These are phyloP conservation scores for Eudyptes chrysolophus DNA, from an alignment of 2,113 vertebrate genomes.

Conservation along the genomic window DNA sequence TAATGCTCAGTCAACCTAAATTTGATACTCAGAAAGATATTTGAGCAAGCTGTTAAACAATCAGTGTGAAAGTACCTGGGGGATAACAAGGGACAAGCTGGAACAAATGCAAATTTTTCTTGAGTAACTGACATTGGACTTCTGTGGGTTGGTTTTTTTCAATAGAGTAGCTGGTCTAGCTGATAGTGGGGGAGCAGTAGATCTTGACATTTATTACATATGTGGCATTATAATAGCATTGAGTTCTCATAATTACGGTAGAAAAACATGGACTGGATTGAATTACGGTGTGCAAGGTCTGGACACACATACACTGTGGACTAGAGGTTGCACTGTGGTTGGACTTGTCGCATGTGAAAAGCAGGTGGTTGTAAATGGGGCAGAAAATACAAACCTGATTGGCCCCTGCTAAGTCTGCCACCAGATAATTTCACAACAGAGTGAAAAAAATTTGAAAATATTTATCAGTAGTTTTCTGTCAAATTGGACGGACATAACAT, in stretches of 20 bases:
- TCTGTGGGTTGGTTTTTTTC: neutral
- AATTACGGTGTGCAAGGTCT: neutral
- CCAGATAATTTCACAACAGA: neutral
- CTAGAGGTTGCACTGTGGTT: neutral
- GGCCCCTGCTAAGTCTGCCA: neutral
- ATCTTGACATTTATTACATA: neutral
- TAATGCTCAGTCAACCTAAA: slow-evolving; percentile 61
- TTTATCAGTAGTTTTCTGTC: neutral
- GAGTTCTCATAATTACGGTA: neutral
- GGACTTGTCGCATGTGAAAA: neutral
- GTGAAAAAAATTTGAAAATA: neutral
- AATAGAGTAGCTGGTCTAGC: neutral
- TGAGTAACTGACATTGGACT: neutral
- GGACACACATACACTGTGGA: neutral
- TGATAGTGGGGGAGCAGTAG: neutral
- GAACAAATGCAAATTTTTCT: neutral
- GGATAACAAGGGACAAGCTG: neutral
- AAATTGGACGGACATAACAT: neutral
- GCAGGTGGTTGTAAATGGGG: neutral
- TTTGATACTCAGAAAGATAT: slow-evolving; percentile 58
- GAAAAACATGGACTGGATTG: neutral
- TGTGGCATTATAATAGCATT: neutral
- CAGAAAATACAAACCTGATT: neutral
- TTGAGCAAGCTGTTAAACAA: slow-evolving; percentile 38
- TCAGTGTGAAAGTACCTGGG: neutral